Conservation (phyloP, 2,113 vertebrate species). For the Oriolus oriolus region DNA sequence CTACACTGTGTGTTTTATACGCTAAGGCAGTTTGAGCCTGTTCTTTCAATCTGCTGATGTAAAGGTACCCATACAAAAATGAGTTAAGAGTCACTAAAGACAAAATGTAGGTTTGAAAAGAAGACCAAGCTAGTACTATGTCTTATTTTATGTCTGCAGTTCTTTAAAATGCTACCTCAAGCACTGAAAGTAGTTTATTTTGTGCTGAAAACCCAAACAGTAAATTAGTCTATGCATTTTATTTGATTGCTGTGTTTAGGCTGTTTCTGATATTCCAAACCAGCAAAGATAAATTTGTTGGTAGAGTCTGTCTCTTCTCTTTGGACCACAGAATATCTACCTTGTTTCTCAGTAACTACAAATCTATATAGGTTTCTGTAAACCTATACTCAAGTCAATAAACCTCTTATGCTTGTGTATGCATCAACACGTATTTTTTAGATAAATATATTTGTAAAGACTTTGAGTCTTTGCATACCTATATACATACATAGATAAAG, state of each 20-base stretch:
- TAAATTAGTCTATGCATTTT: background rate
- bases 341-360: background rate
- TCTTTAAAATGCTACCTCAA: background rate
- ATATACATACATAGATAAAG: background rate
- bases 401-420: background rate
- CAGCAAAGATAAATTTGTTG: background rate
- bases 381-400: background rate
- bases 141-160: background rate
- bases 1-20: background rate
- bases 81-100: background rate
- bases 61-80: background rate
- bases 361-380: background rate
- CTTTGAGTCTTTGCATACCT: background rate
- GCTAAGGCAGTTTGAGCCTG: background rate
- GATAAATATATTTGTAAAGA: background rate
- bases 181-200: background rate
- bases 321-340: background rate
- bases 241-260: background rate
- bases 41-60: background rate
- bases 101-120: background rate
- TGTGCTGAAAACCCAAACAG: background rate
- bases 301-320: background rate
- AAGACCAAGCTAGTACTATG: background rate
- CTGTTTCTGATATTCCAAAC: background rate
- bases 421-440: fast-evolving